Percentiles rank a stretch among this genome's conserved stretches.
Conservation (phyloP, 1,140 invertebrate genomes). For the Stenopsyche tienmushanensis region DNA sequence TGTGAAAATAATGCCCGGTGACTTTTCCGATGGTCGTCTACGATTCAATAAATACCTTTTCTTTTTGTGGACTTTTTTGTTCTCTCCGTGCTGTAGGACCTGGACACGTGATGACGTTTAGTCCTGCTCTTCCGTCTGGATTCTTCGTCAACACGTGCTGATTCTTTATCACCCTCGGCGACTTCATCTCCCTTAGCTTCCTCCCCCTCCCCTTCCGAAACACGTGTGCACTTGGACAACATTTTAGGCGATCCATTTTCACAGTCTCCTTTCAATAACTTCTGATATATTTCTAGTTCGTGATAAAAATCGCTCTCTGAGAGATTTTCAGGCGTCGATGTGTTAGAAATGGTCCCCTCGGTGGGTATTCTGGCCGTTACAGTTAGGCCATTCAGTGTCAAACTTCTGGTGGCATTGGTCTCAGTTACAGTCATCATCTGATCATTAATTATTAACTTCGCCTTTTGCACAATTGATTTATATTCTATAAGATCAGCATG, state of each 20-base stretch:
- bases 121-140: constrained; percentile 9
- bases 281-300: constrained; percentile 41
- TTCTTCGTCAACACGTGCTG: constrained; percentile 4
- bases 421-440: constrained; percentile 39
- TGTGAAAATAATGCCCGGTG: too few species aligned
- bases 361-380: constrained; percentile 36
- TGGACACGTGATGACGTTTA: constrained; percentile 25
- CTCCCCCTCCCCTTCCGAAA: constrained; percentile 17
- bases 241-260: constrained; percentile 39
- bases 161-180: constrained; percentile 6
- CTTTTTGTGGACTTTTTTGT: constrained; percentile 27
- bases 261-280: constrained; percentile 39
- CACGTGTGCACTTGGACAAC: constrained; percentile 34
- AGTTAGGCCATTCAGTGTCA: constrained; percentile 39
- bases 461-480: too few species aligned
- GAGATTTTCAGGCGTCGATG: constrained; percentile 37
- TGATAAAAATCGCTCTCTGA: constrained; percentile 41
- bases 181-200: neutral
- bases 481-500: too few species aligned
- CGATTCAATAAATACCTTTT: too few species aligned
- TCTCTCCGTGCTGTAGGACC: constrained; percentile 38
- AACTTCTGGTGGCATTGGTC: constrained; percentile 38
- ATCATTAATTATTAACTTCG: too few species aligned
- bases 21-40: too few species aligned
- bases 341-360: constrained; percentile 5